Base-by-base conservation (phyloP, 1,140 invertebrate genomes). In the Anadara kagoshimensis region DNA sequence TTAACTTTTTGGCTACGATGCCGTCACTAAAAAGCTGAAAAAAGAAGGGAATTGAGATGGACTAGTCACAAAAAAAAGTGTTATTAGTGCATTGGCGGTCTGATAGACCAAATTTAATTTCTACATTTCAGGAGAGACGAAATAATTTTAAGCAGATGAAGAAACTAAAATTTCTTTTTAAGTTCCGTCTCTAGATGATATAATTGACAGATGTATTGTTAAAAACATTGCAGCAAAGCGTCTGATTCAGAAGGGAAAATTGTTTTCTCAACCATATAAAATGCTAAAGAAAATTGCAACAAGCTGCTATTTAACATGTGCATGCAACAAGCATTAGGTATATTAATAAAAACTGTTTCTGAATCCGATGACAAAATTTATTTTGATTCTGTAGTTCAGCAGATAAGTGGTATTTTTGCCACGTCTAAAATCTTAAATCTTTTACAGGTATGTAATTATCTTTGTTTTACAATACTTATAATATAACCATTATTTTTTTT, bases 221-320 rank as follows among this genome's bases (percentile, higher is more conserved):
- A 57, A 57, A 26, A 20, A 26, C 29, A 59, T 41, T 1, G 57
- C 43, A 11, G n/a, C 1, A 59, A 59, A 7, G 57, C n/a, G 26
- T 41, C 43, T 59, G 36, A 54, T 2, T 10, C 36, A 59, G 29
- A 7, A 20, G 18, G 57, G 26, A 1, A 59, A 59, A 59, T 59
- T 41, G 43, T 59, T 41, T 59, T 41, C 57, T 11, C 57, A 59
- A 59, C 57, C 57, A 7, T 22, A 8, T 59, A 59, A 36, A 59
- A 59, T 59, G 57, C 5, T 59, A 3, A n/a, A 59, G n/a, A 41
- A 59, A n/a, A 41, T 59, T 41, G 57, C 57, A 59, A 41, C 57
- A 59, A 18, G 57, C 57, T 18, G 29, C 29, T 14, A n/a, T n/a
- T n/a, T n/a, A n/a, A n/a, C n/a, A n/a, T n/a, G n/a, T n/a, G n/a